Base-by-base conservation (phyloP, 1,140 invertebrate species). In the Helicorthomorpha holstii region DNA sequence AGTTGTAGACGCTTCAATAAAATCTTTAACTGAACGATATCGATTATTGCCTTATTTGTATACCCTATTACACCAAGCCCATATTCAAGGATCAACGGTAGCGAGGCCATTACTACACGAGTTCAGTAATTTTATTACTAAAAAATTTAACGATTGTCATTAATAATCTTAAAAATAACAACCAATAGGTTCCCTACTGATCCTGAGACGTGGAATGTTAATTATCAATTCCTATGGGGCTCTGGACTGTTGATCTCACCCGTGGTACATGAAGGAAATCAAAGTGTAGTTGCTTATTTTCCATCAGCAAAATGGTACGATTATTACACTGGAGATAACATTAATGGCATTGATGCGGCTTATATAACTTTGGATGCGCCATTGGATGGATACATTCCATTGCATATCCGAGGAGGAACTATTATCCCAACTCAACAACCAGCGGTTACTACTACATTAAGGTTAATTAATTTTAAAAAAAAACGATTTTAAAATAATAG, bases 1-100 rank as follows among this genome's bases (percentile, higher is more conserved):
- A 3, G 58, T 66, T 10, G 62, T 65, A 23, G 56, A 51, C 7
- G 55, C 59, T 16, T 56, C 61, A 1, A 53, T 57, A 51, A 57
- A 59, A 16, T 66, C 68, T 0, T 50, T 72, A 1, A 46, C 58
- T 27, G 55, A 66, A 2, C 60, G 73, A 21, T 75, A 75, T 58
- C 61, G 58, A 21, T 57, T 75, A 1, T 59, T 75, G 1, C 73
- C 73, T 0, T 70, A 66, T 56, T 59, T 75, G 2, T 75, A 75
- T 60, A 71, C 71, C 12, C 57, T 71, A 16, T 66, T 74, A 49
- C 69, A 67, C 54, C 41, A 61, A 21, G 61, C 64, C 26, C 16
- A 48, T 22, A 56, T 48, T 0, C 12, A 54, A 34, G 62, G 62
- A 12, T 50, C 24, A 22, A 64, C 62, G 16, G 60, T 63, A 10